A percentile compares a stretch with the other conserved stretches of the same genome.
Conservation (phyloP, 2,113 vertebrate species). For the Acrocephalus arundinaceus region DNA sequence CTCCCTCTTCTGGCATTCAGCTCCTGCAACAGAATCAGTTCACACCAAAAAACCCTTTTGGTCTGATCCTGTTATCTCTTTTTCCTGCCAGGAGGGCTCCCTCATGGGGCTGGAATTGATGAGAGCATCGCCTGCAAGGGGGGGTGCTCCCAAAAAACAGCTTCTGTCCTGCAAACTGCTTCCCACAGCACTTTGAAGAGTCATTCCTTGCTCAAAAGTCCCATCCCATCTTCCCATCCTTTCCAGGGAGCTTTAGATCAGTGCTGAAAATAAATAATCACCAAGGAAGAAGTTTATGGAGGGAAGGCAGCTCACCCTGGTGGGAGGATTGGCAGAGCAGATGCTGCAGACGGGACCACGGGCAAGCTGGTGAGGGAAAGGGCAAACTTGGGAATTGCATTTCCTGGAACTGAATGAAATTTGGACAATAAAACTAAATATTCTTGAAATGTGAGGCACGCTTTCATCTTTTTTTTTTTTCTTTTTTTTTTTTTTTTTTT, state of each 20-base stretch:
- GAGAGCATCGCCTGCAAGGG: not conserved
- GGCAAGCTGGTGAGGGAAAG: not conserved
- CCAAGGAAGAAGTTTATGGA: not conserved
- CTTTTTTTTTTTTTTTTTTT: not conserved
- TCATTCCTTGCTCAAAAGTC: not conserved
- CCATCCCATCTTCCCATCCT: not conserved
- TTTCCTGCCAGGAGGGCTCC: not conserved
- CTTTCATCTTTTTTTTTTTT: not conserved
- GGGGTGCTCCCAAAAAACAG: not conserved
- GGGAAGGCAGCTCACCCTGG: not conserved
- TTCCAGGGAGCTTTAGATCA: not conserved
- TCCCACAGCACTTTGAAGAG: not conserved
- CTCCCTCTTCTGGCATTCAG: not conserved
- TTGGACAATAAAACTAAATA: not conserved
- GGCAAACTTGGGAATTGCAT: not conserved
- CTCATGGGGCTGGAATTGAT: not conserved
- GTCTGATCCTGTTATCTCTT: not conserved
- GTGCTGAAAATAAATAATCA: not conserved
- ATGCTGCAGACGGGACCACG: not conserved
- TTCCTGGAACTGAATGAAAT: not conserved
- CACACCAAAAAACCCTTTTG: not conserved
- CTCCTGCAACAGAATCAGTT: not conserved
- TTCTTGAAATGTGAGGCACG: not conserved
- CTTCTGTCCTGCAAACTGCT: not conserved
- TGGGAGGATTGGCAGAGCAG: not conserved